A percentile compares a stretch with the other conserved stretches of the same genome.
phyloP scores from a whole-genome alignment of 2,888 invertebrate species.

The Apamea sordens region DNA sequence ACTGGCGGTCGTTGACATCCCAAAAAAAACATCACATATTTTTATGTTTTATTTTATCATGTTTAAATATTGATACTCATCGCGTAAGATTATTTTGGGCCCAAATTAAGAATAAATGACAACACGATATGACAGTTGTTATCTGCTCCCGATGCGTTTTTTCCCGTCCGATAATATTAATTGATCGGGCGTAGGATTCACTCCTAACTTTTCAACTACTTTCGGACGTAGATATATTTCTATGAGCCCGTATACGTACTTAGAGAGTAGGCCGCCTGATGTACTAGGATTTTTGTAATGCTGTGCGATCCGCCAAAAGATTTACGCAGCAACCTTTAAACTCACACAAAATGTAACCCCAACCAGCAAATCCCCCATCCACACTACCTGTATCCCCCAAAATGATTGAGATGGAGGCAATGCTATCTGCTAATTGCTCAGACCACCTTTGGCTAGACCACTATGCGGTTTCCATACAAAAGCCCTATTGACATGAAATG shows the following conservation, averaged over 20 bases:
- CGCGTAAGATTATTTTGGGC: no score
- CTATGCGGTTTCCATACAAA: slow-evolving; percentile 83
- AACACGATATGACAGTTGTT: no score
- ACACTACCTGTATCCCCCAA: slow-evolving; percentile 55
- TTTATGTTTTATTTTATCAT: no score
- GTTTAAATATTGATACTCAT: no score
- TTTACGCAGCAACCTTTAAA: background rate
- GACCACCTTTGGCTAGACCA: slow-evolving; percentile 81
- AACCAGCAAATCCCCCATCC: background rate
- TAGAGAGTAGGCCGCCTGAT: background rate
- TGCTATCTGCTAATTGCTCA: slow-evolving; percentile 85
- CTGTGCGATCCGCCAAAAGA: background rate
- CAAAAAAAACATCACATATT: no score
- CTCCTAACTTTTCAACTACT: background rate
- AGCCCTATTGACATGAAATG: slow-evolving; percentile 82
- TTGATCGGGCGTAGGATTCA: background rate
- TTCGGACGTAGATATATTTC: background rate
- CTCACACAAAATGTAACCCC: background rate
- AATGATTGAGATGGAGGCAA: slow-evolving; percentile 70
- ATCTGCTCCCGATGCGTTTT: no score
- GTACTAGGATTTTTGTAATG: background rate
- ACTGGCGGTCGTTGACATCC: no score
- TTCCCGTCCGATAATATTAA: no score
- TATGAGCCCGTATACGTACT: no score
- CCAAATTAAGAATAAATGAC: no score